phyloP scores from a whole-genome alignment of 1,140 invertebrate genomes.

The Halyomorpha halys region DNA sequence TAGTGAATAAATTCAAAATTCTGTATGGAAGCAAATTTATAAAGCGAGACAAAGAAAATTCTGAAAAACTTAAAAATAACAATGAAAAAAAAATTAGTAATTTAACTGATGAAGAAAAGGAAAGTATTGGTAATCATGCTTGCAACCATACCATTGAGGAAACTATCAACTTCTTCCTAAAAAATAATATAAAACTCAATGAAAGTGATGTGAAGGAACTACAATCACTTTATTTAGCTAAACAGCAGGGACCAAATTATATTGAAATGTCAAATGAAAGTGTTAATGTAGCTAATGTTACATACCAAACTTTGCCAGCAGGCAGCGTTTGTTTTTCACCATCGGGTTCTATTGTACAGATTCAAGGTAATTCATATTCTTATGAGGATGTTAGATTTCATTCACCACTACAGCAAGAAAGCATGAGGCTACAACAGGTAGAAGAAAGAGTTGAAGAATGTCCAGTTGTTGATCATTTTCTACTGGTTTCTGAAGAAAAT shows the following conservation, averaged over 20 bases:
- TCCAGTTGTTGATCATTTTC: no score
- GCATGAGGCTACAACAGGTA: no score
- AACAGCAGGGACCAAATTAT: neutral
- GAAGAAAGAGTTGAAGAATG: no score
- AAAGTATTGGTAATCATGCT: conserved; percentile 35
- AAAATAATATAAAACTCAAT: conserved; percentile 34
- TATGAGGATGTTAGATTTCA: no score
- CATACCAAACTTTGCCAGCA: no score
- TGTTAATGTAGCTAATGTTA: neutral
- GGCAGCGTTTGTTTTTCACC: no score
- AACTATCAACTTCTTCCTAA: conserved; percentile 34
- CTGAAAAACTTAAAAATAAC: conserved; percentile 8
- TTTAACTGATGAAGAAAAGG: conserved; percentile 33
- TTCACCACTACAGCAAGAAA: no score
- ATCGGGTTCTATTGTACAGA: no score
- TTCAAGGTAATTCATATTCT: no score
- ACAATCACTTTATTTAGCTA: neutral
- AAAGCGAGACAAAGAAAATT: conserved; percentile 27
- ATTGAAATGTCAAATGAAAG: neutral
- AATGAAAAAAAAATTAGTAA: conserved; percentile 22
- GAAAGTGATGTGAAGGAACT: conserved; percentile 32
- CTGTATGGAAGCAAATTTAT: conserved; percentile 26
- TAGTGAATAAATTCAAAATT: conserved; percentile 36
- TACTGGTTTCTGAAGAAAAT: no score
- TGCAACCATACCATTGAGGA: conserved; percentile 31